Conservation (phyloP, 1,140 invertebrate genomes). For the Zaprionus camerounensis region DNA sequence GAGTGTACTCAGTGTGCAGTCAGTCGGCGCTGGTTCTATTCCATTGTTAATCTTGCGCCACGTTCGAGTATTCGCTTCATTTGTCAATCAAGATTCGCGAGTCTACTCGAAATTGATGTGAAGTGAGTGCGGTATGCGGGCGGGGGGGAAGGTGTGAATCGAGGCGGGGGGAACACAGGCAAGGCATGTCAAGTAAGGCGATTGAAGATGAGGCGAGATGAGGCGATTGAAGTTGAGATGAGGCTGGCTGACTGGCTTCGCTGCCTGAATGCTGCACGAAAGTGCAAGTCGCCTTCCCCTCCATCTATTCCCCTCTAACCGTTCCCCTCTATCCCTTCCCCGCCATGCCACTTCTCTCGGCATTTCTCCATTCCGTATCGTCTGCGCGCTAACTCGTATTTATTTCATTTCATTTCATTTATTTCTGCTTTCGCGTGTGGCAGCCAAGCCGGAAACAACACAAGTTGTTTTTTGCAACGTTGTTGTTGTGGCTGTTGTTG, state of each 20-base stretch:
- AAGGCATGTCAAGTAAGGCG: not conserved
- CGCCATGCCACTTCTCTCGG: not conserved
- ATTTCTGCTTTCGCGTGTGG: conserved; percentile 36
- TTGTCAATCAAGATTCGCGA: conserved; percentile 61
- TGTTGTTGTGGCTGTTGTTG: conserved; percentile 13
- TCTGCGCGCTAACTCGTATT: conserved; percentile 51
- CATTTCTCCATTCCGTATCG: conserved; percentile 2
- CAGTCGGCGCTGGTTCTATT: conserved; percentile 17
- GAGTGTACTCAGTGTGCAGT: not conserved
- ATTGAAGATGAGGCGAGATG: not conserved
- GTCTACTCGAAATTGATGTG: conserved; percentile 1
- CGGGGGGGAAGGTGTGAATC: not conserved
- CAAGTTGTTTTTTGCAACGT: not conserved
- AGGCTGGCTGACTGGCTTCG: not conserved
- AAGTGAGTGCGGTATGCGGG: not conserved
- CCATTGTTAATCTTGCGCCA: conserved; percentile 60
- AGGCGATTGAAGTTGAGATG: not conserved
- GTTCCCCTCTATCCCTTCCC: too few species aligned
- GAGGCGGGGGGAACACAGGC: not conserved
- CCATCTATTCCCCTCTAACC: not conserved
- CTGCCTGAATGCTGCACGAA: not conserved
- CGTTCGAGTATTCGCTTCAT: conserved; percentile 51
- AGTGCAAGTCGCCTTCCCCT: conserved; percentile 9
- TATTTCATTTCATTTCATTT: conserved; percentile 64
- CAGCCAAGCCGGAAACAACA: conserved; percentile 43